Evolutionary conservation across 2,888 invertebrate species (phyloP), one percentile per base, ranked within the genome.

Genomic region (Stenurella melanura): DNA sequence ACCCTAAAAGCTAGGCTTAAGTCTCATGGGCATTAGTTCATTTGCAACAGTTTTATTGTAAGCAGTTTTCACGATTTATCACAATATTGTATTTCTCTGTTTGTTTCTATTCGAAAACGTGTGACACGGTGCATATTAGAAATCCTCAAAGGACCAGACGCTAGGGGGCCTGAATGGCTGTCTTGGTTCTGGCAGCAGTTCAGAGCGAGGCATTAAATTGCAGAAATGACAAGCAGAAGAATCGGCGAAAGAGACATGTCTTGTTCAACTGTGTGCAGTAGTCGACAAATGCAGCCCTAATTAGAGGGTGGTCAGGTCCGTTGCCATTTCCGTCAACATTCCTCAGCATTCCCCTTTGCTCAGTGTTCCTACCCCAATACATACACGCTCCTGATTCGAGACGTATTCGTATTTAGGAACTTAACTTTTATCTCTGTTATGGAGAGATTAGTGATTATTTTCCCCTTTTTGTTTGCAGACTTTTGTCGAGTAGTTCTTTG

Each of bases 351-450:
- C 34, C 66, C 66, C 42, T n/a, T 21, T 21, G n/a, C 12, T 74
- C 73, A 63, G 21, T 34, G 71, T 68, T 74, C 50, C 50, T 81
- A 58, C 58, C 21, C 58, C 81, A 77, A n/a, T 58, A 15, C 60
- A 58, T n/a, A n/a, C 26, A 63, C 56, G 38, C 63, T 74, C 66
- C 26, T 70, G 69, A 1, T 10, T 60, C 57, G 67, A 67, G 67
- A 26, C 17, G 21, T 26, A 42, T 15, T 67, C 67, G 54, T 17
- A 26, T 50, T 19, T 18, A 19, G 67, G 18, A 21, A 21, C 67
- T 54, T 54, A 19, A 26, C 67, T 67, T 67, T 67, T 67, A 67
- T 67, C 67, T 67, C 38, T 0, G 54, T 67, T 67, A 54, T 54
- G 67, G 54, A 50, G 67, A 67, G 67, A 54, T 67, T 67, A 67